Percentiles rank a stretch among this genome's conserved stretches.
Evolutionary conservation across 2,113 vertebrate species (phyloP).

Genomic region (Indicator indicator): DNA sequence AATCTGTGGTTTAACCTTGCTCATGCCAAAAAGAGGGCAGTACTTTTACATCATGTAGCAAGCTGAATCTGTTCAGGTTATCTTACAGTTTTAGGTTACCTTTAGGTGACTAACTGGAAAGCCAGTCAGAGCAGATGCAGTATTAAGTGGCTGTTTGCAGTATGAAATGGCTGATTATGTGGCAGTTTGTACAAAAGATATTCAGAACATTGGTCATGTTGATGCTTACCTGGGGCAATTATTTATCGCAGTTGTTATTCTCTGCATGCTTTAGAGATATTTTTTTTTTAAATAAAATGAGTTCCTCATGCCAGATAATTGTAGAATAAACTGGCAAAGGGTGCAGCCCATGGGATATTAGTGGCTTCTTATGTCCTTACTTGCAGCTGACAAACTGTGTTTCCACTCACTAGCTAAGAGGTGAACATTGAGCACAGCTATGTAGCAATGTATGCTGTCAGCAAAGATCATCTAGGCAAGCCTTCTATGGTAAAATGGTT

Average conservation of each 20-base stretch:
- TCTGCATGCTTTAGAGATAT: background rate
- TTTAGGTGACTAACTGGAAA: background rate
- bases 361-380: background rate
- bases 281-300: background rate
- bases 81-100: background rate
- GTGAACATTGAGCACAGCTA: background rate
- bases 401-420: background rate
- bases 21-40: background rate
- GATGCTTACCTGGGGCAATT: background rate
- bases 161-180: background rate
- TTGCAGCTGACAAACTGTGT: background rate
- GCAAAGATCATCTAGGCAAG: background rate
- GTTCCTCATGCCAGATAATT: background rate
- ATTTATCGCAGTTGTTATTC: background rate
- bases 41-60: background rate
- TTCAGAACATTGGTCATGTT: background rate
- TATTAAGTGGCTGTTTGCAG: background rate
- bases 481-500: background rate
- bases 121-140: background rate
- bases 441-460: background rate
- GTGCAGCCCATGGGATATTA: background rate
- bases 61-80: background rate
- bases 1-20: background rate
- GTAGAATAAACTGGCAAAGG: background rate
- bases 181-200: background rate